Evolutionary conservation across 37 sponge, comb jelly and placozoan species (phyloP).

Genomic region (Oopsacas minuta): DNA sequence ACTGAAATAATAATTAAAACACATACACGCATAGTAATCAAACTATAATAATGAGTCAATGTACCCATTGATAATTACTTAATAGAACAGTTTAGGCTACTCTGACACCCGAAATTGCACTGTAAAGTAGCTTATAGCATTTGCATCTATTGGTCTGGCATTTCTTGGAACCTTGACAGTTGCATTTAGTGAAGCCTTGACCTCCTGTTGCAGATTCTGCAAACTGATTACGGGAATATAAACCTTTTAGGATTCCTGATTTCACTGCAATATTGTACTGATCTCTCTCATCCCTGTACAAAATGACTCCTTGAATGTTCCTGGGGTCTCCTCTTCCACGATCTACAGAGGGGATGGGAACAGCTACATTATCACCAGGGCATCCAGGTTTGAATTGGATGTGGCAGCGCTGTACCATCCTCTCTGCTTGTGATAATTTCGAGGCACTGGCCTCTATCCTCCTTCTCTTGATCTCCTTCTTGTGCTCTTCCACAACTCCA

Average conservation of each 20-base stretch:
- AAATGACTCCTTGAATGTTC: slow-evolving; percentile 15
- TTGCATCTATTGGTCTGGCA: slow-evolving; percentile 16
- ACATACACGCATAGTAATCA: background rate
- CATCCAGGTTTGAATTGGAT: slow-evolving; percentile 15
- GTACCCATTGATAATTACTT: background rate
- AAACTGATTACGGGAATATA: slow-evolving; percentile 19
- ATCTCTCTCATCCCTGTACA: slow-evolving; percentile 12
- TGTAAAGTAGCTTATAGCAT: slow-evolving; percentile 11
- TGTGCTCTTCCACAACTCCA: slow-evolving; percentile 15
- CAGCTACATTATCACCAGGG: slow-evolving; percentile 11
- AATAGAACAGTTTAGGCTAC: slow-evolving; percentile 18
- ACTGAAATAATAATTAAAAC: background rate
- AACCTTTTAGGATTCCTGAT: slow-evolving; percentile 16
- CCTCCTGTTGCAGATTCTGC: slow-evolving; percentile 17
- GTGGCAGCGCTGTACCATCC: slow-evolving; percentile 16
- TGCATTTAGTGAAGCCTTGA: slow-evolving; percentile 16
- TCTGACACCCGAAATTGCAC: slow-evolving; percentile 6
- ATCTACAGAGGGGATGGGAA: slow-evolving; percentile 10
- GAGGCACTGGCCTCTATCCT: slow-evolving; percentile 4
- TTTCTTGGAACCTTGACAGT: slow-evolving; percentile 9
- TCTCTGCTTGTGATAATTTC: slow-evolving; percentile 17
- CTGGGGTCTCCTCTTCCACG: slow-evolving; percentile 21
- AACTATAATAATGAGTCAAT: background rate
- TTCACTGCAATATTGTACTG: slow-evolving; percentile 14
- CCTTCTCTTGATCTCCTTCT: slow-evolving; percentile 18